Base-by-base conservation (phyloP, 2,888 invertebrate genomes). In the Bombylius major region DNA sequence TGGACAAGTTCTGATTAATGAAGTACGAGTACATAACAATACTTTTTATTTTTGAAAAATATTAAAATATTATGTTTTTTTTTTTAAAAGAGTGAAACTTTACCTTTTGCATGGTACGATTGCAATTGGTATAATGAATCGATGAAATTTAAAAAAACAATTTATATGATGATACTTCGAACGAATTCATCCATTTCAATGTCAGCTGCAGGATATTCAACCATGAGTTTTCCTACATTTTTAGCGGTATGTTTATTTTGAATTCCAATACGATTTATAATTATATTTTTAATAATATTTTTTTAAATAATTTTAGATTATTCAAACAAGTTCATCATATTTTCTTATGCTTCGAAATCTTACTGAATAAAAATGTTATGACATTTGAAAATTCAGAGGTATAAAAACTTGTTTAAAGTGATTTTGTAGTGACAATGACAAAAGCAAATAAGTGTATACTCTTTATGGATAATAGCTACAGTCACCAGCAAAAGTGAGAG, bases 121-220 rank as follows among this genome's bases (percentile, higher is more conserved):
- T 66, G 66, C 32, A 55, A 56, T 11, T 71, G 70, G 70, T 70
- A 69, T 44, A 62, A 67, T 6, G 69, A 70, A 50, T 61, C 64
- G 6, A 56, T 54, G 5, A 64, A 69, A 3, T 71, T 66, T 34
- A 63, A 66, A 53, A 62, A 61, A 31, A 59, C 67, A 8, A 61
- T 67, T 3, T 63, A 62, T 44, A 65, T 70, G 56, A 69, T 70
- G 70, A 54, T 70, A 4, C 34, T 69, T 5, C 65, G 67, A 31
- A 62, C 65, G 0, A 64, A 63, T 32, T 62, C 62, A 5, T 53
- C 59, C 4, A 62, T 68, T 51, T 51, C 56, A 0, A 46, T 70
- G n/a, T 62, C 65, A 48, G 68, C 67, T 1, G 67, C 65, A 0
- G 67, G 69, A 32, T 70, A 69, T 55, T 60, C 65, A 1, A 67